phyloP scores from a whole-genome alignment of 2,888 invertebrate species.

The Leucoma salicis region DNA sequence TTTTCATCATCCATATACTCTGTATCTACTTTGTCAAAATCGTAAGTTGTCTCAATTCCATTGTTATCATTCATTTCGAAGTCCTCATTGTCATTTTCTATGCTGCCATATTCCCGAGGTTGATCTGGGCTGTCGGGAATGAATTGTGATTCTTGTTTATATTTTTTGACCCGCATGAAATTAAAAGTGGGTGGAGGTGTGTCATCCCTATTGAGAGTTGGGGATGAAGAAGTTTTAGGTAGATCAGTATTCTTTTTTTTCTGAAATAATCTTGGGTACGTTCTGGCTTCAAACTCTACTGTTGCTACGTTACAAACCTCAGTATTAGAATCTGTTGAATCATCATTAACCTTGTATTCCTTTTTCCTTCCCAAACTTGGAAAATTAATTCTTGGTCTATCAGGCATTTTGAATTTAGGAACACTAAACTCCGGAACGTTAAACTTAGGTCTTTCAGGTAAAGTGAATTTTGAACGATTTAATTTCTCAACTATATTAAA shows the following conservation, averaged over 20 bases:
- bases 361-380: constrained; percentile 83
- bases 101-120: constrained; percentile 74
- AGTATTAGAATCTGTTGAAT: constrained; percentile 60
- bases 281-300: constrained; percentile 88
- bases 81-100: constrained; percentile 53
- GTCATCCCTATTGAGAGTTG: constrained; percentile 75
- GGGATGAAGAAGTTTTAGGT: constrained; percentile 78
- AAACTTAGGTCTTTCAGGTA: constrained; percentile 83
- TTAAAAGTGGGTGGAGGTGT: constrained; percentile 84
- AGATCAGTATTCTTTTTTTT: constrained; percentile 70
- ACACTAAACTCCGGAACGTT: constrained; percentile 69
- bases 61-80: constrained; percentile 65
- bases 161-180: constrained; percentile 84
- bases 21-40: constrained; percentile 81
- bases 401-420: constrained; percentile 82
- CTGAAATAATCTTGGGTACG: constrained; percentile 88
- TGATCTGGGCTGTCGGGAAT: constrained; percentile 65
- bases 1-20: constrained; percentile 80
- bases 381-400: constrained; percentile 83
- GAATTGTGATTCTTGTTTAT: constrained; percentile 70
- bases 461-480: constrained; percentile 82
- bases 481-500: constrained; percentile 81
- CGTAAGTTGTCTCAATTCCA: constrained; percentile 64
- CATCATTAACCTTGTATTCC: constrained; percentile 57
- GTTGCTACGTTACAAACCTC: constrained; percentile 74